Conservation (phyloP, 23 tunicate species). For the Diplosoma virens region DNA sequence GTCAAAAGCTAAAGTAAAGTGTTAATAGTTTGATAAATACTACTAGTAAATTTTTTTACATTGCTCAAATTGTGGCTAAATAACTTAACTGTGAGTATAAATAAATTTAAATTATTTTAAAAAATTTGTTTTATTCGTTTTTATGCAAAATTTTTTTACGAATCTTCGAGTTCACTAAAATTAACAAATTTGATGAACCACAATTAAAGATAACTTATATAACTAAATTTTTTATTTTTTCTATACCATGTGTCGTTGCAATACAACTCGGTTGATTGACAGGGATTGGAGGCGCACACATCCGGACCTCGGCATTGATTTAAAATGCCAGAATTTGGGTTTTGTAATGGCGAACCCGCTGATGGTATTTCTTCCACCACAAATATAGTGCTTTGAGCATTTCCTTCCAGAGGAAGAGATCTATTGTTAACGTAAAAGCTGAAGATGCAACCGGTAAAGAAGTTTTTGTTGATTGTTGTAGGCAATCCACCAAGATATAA, state of each 20-base stretch:
- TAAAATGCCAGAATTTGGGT: not conserved
- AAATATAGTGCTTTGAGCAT: slow-evolving; percentile 29
- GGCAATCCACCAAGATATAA: slow-evolving; percentile 67
- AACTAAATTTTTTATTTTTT: no score
- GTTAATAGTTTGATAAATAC: no score
- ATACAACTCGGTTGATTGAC: slow-evolving; percentile 3
- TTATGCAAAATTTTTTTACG: no score
- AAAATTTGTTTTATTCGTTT: no score
- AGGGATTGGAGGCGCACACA: slow-evolving; percentile 58
- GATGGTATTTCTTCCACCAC: not conserved
- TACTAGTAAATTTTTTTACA: no score
- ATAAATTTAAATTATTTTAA: no score
- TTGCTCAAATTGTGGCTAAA: no score
- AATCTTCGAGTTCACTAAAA: no score
- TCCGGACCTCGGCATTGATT: slow-evolving; percentile 36
- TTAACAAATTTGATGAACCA: no score
- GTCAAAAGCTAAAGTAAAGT: no score
- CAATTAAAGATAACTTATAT: no score
- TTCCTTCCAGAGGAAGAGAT: slow-evolving; percentile 44
- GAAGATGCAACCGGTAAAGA: slow-evolving; percentile 61
- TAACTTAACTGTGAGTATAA: no score
- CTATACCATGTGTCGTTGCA: slow-evolving; percentile 70
- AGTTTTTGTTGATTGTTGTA: not conserved
- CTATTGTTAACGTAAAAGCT: slow-evolving; percentile 47
- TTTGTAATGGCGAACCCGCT: not conserved